Evolutionary conservation across 2,888 invertebrate species (phyloP), one percentile per base, ranked within the genome.

Genomic region (Tridacna gigas): DNA sequence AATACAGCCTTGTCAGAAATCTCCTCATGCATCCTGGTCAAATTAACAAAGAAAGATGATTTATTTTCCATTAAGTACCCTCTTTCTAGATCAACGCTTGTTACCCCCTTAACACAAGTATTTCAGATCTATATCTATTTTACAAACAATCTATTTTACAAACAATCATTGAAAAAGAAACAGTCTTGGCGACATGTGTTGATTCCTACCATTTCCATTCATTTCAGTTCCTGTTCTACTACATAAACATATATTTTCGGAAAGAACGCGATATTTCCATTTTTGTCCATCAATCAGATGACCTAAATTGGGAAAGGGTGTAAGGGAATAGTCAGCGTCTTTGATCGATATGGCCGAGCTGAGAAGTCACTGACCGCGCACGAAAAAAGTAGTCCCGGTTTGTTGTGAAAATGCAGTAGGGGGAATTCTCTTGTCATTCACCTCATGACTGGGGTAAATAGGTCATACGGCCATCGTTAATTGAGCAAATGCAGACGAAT

Each of bases 11-110:
- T 71, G 51, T 71, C 71, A 71, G 71, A 71, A 71, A 51, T 15
- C 71, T 26, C 25, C 71, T 71, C 71, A 71, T 71, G 71, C 71
- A 71, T 71, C n/a, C 71, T 51, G 51, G 71, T 71, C 71, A 71
- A 71, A 71, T 71, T 71, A 71, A 71, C 71, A 71, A 71, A 71
- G 71, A 51, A 47, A 47, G 71, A 71, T 71, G 71, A 71, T 71
- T 71, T 71, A 71, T 71, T 71, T 71, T 71, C 71, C 71, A 71
- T 71, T 71, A 71, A 67, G 28, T 37, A 56, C 56, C 56, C 56
- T 63, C 25, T 25, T 25, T 25, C 63, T n/a, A 25, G n/a, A 63
- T 22, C n/a, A 63, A 63, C 63, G 25, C 63, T 25, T 63, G 22
- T 25, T 25, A 63, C 20, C 25, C 63, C 63, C 25, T 63, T 63